Conservation (phyloP, 2,113 vertebrate species). For the Ornithorhynchus anatinus region DNA sequence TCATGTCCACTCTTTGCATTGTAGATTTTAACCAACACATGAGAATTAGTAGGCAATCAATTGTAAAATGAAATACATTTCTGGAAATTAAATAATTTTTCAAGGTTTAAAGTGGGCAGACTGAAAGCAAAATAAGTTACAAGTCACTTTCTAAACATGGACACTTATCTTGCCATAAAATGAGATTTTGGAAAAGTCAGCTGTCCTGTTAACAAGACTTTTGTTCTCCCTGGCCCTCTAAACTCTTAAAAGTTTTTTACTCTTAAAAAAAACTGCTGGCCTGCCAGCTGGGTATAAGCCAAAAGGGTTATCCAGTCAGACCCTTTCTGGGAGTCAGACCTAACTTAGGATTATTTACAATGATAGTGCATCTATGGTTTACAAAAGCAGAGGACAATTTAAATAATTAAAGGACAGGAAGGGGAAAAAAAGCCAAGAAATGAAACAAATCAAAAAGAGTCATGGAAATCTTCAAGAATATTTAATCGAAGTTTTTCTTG, state of each 20-base stretch:
- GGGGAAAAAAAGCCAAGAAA: slow-evolving; percentile 60
- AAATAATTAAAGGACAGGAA: slow-evolving; percentile 71
- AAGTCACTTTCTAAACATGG: slow-evolving; percentile 51
- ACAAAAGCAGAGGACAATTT: slow-evolving; percentile 70
- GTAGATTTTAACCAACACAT: slow-evolving; percentile 25
- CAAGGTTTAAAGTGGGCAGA: slow-evolving; percentile 17
- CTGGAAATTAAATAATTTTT: slow-evolving; percentile 6
- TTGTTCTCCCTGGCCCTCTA: slow-evolving; percentile 54
- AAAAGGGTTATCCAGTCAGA: slow-evolving; percentile 70
- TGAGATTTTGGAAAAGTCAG: slow-evolving; percentile 46
- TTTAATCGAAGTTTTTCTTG: slow-evolving; percentile 74
- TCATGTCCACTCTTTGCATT: background rate
- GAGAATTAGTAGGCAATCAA: slow-evolving; percentile 37
- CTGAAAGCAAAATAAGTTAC: slow-evolving; percentile 52
- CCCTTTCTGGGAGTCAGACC: slow-evolving; percentile 53
- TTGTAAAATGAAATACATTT: slow-evolving; percentile 40
- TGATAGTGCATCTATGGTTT: slow-evolving; percentile 58
- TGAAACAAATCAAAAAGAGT: slow-evolving; percentile 69
- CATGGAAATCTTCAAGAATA: slow-evolving; percentile 71
- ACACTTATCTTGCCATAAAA: slow-evolving; percentile 32
- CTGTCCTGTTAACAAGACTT: slow-evolving; percentile 48
- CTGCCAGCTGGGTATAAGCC: slow-evolving; percentile 69
- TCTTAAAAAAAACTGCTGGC: background rate
- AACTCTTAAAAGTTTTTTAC: slow-evolving; percentile 28
- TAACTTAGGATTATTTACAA: slow-evolving; percentile 52